phyloP scores from a whole-genome alignment of 2,888 invertebrate genomes.

The Agrochola macilenta region DNA sequence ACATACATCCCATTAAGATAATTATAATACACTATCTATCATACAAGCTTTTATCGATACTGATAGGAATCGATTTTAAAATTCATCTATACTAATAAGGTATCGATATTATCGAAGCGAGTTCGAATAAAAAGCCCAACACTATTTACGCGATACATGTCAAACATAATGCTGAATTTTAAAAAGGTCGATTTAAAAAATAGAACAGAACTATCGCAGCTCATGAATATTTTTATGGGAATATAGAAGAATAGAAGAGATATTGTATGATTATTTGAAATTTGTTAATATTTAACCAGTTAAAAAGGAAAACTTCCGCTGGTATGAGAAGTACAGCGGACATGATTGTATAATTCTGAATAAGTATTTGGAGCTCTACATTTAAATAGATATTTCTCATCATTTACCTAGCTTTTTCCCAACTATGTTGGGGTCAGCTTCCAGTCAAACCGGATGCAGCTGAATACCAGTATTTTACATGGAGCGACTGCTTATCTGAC shows the following conservation, averaged over 20 bases:
- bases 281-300: not conserved
- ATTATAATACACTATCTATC: slow-evolving; percentile 47
- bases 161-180: slow-evolving; percentile 53
- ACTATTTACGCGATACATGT: slow-evolving; percentile 49
- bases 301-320: not conserved
- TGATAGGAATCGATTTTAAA: slow-evolving; percentile 59
- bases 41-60: slow-evolving; percentile 50
- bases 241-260: not conserved
- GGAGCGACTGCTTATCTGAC: no score
- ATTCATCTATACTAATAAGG: slow-evolving; percentile 55
- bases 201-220: not conserved
- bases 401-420: no score
- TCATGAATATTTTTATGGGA: slow-evolving; percentile 17
- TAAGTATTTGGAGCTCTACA: no score
- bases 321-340: no score
- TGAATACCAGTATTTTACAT: no score
- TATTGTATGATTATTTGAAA: not conserved
- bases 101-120: slow-evolving; percentile 53
- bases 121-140: slow-evolving; percentile 49
- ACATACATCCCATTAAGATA: slow-evolving; percentile 39
- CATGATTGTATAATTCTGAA: not conserved
- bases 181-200: slow-evolving; percentile 45
- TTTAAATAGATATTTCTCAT: no score
- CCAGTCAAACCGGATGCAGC: no score
- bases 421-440: no score